These are phyloP conservation scores for Muschampia plurimacula DNA, from an alignment of 2,888 invertebrate genomes.

Conservation along the genomic window DNA sequence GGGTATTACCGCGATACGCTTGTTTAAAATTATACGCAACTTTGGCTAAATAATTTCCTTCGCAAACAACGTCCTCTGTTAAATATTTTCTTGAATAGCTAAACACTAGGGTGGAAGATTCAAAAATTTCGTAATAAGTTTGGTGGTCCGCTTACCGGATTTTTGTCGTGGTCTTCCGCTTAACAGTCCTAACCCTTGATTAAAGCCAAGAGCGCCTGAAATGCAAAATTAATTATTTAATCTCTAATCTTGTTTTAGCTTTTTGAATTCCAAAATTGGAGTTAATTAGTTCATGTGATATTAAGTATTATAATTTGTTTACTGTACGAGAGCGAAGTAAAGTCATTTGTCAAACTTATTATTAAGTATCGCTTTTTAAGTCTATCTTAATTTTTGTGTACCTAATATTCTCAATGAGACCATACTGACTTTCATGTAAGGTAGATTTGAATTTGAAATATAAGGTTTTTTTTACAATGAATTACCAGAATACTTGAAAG, in stretches of 20 bases:
- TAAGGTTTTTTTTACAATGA: no score
- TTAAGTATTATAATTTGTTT: no score
- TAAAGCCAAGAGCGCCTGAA: constrained; percentile 44
- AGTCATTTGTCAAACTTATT: no score
- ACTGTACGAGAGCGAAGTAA: no score
- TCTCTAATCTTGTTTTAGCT: background rate
- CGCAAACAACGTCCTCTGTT: constrained; percentile 46
- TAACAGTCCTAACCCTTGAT: constrained; percentile 23
- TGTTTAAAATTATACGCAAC: constrained; percentile 64
- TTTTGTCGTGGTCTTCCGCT: constrained; percentile 48
- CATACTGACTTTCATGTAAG: no score
- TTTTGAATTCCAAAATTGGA: no score
- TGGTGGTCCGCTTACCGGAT: constrained; percentile 47
- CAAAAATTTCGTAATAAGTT: constrained; percentile 22
- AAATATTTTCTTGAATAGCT: constrained; percentile 31
- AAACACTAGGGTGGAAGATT: background rate
- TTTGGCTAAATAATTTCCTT: constrained; percentile 55
- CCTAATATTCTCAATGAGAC: no score
- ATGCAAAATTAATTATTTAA: background rate
- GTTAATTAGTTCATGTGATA: no score
- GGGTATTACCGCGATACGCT: constrained; percentile 55
- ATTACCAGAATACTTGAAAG: no score
- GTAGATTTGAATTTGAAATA: no score
- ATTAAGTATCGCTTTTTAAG: no score
- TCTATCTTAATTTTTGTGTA: no score